These are phyloP conservation scores for Erpobdella octoculata DNA, from an alignment of 2,888 invertebrate genomes.

Conservation along the genomic window DNA sequence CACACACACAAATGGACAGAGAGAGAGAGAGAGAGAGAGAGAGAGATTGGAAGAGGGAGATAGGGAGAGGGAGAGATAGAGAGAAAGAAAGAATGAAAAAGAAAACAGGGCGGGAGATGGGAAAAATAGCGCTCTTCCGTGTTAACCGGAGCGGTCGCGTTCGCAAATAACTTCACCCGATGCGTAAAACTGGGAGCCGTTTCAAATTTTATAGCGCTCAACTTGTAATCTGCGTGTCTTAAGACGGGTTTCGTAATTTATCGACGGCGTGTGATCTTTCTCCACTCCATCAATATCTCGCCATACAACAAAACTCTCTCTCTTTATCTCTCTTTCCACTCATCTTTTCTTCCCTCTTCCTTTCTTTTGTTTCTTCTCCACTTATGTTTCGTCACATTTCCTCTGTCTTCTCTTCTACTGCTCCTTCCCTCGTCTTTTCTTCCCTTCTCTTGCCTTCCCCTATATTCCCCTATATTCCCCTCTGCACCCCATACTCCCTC, in stretches of 20 bases:
- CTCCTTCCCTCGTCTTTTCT: background rate
- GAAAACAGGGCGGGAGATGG: too few species aligned
- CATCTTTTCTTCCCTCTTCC: background rate
- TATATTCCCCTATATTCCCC: background rate
- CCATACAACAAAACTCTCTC: background rate
- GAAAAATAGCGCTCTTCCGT: too few species aligned
- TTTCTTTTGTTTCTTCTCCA: background rate
- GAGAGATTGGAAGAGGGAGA: too few species aligned
- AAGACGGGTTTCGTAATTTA: background rate
- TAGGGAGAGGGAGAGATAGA: too few species aligned
- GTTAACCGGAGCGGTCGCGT: too few species aligned
- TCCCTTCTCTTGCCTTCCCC: background rate
- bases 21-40: too few species aligned
- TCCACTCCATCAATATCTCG: slow-evolving; percentile 4
- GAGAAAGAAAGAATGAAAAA: too few species aligned
- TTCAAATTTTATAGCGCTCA: slow-evolving; percentile 4
- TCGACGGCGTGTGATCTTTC: slow-evolving; percentile 4
- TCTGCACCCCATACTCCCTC: background rate
- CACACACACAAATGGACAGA: too few species aligned
- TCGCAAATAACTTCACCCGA: too few species aligned
- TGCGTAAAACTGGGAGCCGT: background rate
- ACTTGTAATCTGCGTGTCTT: slow-evolving; percentile 7
- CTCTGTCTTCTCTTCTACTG: background rate
- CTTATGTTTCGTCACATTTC: background rate
- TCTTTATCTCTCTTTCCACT: background rate